Evolutionary conservation across 2,113 vertebrate species (phyloP).

Genomic region (Perognathus longimembris): DNA sequence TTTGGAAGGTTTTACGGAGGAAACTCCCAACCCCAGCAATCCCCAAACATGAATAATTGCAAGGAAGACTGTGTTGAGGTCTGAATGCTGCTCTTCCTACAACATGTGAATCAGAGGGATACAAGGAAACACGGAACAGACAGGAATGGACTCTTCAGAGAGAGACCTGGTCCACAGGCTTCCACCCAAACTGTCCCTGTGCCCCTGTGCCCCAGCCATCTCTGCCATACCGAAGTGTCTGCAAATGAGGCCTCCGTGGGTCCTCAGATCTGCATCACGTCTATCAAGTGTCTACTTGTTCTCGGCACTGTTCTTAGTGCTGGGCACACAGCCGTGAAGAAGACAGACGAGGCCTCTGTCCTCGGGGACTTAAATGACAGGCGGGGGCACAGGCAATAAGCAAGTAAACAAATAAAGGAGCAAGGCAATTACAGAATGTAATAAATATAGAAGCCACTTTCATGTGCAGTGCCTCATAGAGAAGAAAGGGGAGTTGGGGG

Average conservation of each 20-base stretch:
- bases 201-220: background rate
- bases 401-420: conserved; percentile 37
- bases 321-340: background rate
- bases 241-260: background rate
- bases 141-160: background rate
- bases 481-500: background rate
- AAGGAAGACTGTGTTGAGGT: background rate
- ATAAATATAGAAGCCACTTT: background rate
- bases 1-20: background rate
- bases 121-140: background rate
- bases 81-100: background rate
- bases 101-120: background rate
- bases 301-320: background rate
- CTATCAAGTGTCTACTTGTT: background rate
- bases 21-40: too few species aligned
- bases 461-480: background rate
- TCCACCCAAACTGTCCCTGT: background rate
- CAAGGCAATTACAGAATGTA: background rate
- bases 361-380: background rate
- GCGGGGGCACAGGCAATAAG: background rate
- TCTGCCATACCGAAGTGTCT: background rate
- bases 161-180: background rate
- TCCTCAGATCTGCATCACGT: too few species aligned
- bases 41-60: background rate
- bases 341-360: background rate